A percentile compares a stretch with the other conserved stretches of the same genome.
Conservation (phyloP, 2,888 invertebrate genomes). For the Mactromeris polynyma region DNA sequence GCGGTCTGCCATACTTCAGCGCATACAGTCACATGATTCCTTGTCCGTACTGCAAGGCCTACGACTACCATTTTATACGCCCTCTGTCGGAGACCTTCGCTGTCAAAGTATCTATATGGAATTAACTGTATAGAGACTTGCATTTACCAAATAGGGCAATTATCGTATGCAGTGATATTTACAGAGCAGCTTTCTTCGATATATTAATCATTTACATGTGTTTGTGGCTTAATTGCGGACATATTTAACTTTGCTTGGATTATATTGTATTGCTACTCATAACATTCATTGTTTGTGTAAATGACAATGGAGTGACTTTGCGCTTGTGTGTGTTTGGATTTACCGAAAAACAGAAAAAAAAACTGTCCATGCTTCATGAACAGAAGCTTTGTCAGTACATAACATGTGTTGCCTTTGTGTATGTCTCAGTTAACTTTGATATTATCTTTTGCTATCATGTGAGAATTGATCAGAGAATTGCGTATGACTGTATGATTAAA, state of each 20-base stretch:
- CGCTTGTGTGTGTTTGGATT: slow-evolving; percentile 4
- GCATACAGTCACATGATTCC: slow-evolving; percentile 95
- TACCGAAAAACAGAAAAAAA: not conserved
- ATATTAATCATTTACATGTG: not conserved
- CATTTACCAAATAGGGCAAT: slow-evolving; percentile 40
- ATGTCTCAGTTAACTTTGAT: not conserved
- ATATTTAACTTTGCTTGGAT: slow-evolving; percentile 3
- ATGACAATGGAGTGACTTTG: not conserved
- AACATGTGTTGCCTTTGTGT: not conserved
- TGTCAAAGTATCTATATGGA: slow-evolving; percentile 82
- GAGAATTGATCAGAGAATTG: not conserved
- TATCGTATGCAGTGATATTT: slow-evolving; percentile 44
- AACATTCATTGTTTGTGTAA: not conserved
- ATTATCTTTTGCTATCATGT: not conserved
- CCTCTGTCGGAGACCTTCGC: slow-evolving; percentile 89
- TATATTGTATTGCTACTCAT: not conserved
- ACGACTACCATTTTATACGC: slow-evolving; percentile 98
- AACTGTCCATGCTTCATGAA: not conserved
- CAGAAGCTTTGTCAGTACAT: not conserved
- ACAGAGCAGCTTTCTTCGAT: slow-evolving; percentile 35
- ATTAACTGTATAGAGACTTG: slow-evolving; percentile 57
- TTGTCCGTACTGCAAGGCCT: slow-evolving; percentile 96
- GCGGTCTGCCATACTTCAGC: slow-evolving; percentile 95
- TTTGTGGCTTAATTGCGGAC: not conserved
- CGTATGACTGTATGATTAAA: no score